Conservation (phyloP, 2,888 invertebrate species). For the Hedychridium roseum region DNA sequence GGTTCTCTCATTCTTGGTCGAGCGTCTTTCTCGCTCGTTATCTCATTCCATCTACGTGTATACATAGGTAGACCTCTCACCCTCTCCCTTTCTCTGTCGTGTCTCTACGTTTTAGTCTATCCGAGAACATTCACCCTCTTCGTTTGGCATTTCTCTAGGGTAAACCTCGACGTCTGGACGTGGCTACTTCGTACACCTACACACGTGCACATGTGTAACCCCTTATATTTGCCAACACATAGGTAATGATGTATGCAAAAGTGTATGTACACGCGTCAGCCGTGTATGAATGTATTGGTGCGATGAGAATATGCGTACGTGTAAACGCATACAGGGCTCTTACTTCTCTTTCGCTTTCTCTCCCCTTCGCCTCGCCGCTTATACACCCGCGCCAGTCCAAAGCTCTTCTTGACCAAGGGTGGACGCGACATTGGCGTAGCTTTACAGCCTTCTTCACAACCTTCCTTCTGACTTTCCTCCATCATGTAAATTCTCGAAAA, state of each 20-base stretch:
- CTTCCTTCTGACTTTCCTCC: background rate
- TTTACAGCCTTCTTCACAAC: background rate
- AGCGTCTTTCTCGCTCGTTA: slow-evolving; percentile 18
- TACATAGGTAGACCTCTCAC: slow-evolving; percentile 1
- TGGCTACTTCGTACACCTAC: slow-evolving; percentile 24
- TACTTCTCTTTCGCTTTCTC: slow-evolving; percentile 22
- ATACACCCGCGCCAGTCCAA: slow-evolving; percentile 30
- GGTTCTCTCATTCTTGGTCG: slow-evolving; percentile 5
- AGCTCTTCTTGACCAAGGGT: slow-evolving; percentile 47
- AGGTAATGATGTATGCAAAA: slow-evolving; percentile 30
- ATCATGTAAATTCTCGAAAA: background rate
- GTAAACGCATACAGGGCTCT: slow-evolving; percentile 3
- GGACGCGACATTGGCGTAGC: slow-evolving; percentile 50
- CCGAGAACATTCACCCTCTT: slow-evolving; percentile 11
- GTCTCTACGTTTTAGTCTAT: background rate
- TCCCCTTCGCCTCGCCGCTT: slow-evolving; percentile 22
- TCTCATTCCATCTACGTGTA: slow-evolving; percentile 18
- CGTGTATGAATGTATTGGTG: slow-evolving; percentile 8
- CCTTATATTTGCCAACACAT: slow-evolving; percentile 18
- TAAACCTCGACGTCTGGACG: slow-evolving; percentile 37
- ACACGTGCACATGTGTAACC: slow-evolving; percentile 2
- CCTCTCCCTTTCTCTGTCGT: slow-evolving; percentile 9
- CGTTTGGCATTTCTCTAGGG: slow-evolving; percentile 18
- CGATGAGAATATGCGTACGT: slow-evolving; percentile 24
- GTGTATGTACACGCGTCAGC: slow-evolving; percentile 18